Evolutionary conservation across 2,888 invertebrate species (phyloP).

Genomic region (Hirtodrosophila cameraria): DNA sequence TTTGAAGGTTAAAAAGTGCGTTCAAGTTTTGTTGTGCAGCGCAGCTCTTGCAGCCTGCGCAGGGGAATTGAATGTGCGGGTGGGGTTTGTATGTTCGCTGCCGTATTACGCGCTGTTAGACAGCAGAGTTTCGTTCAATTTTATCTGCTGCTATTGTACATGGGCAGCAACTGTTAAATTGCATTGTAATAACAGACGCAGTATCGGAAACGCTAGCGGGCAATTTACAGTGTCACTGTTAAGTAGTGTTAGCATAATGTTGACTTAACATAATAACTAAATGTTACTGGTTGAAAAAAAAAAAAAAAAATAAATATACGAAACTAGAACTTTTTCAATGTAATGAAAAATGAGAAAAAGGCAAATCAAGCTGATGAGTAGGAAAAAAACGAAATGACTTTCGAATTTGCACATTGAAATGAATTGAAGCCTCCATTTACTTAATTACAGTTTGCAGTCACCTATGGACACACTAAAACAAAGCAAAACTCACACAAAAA

Average conservation of each 20-base stretch:
- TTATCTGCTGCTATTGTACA: constrained; percentile 51
- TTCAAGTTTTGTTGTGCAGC: constrained; percentile 47
- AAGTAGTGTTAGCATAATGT: constrained; percentile 15
- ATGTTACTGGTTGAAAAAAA: constrained; percentile 4
- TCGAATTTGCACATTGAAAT: background rate
- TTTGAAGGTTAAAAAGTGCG: constrained; percentile 81
- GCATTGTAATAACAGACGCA: constrained; percentile 41
- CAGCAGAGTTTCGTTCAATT: constrained; percentile 66
- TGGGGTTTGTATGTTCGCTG: constrained; percentile 29
- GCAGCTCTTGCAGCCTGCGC: constrained; percentile 29
- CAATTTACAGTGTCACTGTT: constrained; percentile 52
- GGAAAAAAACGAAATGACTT: too few relatives aligned
- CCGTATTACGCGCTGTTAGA: constrained; percentile 43
- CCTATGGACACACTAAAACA: constrained; percentile 10
- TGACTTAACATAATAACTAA: background rate
- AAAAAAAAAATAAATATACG: too few relatives aligned
- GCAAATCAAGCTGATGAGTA: too few relatives aligned
- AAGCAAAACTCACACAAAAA: constrained; percentile 26
- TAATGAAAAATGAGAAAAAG: too few relatives aligned
- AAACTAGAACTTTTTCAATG: too few relatives aligned
- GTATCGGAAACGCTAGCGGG: constrained; percentile 16
- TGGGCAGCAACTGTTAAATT: constrained; percentile 19
- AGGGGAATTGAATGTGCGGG: constrained; percentile 48
- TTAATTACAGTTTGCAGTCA: constrained; percentile 17
- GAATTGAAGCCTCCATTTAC: constrained; percentile 21